Conservation (phyloP, 2,888 invertebrate species). For the Gibbula magus region DNA sequence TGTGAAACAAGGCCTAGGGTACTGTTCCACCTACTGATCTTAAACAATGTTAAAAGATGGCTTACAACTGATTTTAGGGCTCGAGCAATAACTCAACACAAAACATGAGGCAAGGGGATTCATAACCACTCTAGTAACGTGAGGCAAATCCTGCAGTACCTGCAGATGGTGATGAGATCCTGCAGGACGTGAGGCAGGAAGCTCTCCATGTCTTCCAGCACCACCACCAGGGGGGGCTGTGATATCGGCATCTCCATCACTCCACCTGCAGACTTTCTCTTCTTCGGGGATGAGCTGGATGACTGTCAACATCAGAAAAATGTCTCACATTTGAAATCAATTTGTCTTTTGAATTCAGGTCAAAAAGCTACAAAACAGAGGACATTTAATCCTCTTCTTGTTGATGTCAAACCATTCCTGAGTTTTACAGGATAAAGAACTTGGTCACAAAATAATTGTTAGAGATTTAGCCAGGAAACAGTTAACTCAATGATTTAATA, state of each 20-base stretch:
- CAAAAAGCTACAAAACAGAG: too few relatives aligned
- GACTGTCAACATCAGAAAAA: constrained; percentile 14
- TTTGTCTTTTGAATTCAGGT: too few relatives aligned
- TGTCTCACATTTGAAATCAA: too few relatives aligned
- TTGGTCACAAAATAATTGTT: too few relatives aligned
- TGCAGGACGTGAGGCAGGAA: constrained; percentile 84
- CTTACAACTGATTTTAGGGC: too few relatives aligned
- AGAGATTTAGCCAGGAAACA: too few relatives aligned
- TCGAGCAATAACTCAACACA: too few relatives aligned
- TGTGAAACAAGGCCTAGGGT: too few relatives aligned
- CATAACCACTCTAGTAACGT: too few relatives aligned
- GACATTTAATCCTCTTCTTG: neutral
- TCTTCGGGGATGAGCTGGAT: constrained; percentile 54
- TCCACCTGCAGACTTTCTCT: constrained; percentile 42
- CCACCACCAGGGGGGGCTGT: constrained; percentile 75
- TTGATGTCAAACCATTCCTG: neutral
- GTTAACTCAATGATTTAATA: neutral
- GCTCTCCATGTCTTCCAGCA: constrained; percentile 91
- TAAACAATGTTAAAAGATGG: too few relatives aligned
- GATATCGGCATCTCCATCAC: constrained; percentile 36
- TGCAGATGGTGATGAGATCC: constrained; percentile 87
- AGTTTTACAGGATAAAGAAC: neutral
- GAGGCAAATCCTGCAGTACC: constrained; percentile 77
- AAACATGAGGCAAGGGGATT: too few relatives aligned
- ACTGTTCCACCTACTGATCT: too few relatives aligned